phyloP scores from a whole-genome alignment of 2,797 vertebrate species.

The Neosilurus mollespiculum region DNA sequence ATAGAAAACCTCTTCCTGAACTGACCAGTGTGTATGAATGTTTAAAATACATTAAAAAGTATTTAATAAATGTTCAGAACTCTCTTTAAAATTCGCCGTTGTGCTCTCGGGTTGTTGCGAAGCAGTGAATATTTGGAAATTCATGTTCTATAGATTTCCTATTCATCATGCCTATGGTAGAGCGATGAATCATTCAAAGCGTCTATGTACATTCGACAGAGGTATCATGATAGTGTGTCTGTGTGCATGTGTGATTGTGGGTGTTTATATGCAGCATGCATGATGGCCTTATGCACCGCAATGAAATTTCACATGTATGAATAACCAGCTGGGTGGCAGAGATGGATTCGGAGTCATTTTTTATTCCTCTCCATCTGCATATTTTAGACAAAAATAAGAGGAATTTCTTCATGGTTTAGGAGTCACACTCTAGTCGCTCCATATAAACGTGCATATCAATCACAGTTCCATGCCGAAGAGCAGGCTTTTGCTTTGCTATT shows the following conservation, averaged over 20 bases:
- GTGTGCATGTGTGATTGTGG: constrained; percentile 13
- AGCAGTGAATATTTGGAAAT: constrained; percentile 15
- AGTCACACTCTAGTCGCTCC: constrained; percentile 31
- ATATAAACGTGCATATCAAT: constrained; percentile 35
- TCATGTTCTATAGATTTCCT: constrained; percentile 16
- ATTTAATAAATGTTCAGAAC: background rate
- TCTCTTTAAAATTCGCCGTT: background rate
- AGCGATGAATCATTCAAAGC: constrained; percentile 27
- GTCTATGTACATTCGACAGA: background rate
- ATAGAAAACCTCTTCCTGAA: background rate
- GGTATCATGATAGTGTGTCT: background rate
- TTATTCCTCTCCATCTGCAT: constrained; percentile 46
- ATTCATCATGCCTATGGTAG: constrained; percentile 35
- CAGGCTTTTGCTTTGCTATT: constrained; percentile 13
- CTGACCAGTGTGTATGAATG: no score
- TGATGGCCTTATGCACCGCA: constrained; percentile 45
- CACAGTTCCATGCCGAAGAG: constrained; percentile 29
- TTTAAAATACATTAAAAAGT: background rate
- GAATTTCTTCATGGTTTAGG: constrained; percentile 41
- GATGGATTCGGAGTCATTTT: constrained; percentile 53
- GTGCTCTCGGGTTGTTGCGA: no score
- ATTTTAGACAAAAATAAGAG: constrained; percentile 53
- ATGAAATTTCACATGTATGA: constrained; percentile 50
- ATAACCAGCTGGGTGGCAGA: constrained; percentile 45
- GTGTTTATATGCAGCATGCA: constrained; percentile 47